Evolutionary conservation across 2,797 vertebrate genomes (phyloP), one percentile per base, ranked within the genome.

Genomic region (Xerus rutilus): DNA sequence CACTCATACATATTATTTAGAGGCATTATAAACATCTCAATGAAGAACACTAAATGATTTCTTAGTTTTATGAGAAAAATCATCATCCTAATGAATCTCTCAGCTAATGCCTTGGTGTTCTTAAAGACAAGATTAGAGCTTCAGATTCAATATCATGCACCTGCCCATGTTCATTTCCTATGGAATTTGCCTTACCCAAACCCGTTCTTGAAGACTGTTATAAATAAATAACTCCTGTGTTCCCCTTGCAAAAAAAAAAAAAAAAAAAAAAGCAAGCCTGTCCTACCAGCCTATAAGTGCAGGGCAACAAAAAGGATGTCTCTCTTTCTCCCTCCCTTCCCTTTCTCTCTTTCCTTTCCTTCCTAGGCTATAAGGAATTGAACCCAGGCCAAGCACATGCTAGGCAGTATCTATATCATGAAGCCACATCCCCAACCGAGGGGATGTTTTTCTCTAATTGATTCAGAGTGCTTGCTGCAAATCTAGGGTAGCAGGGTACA

Each of bases 401-500:
- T 47, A 47, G 1, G 45, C 10, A 49, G 11, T 2, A 49, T 13
- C 49, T 49, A 8, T 12, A 12, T 11, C 49, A 47, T 11, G 49
- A 49, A 49, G 49, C 49, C 9, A 13, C 49, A 12, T 11, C 49
- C 49, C 49, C 45, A 47, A 47, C 45, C 45, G 5, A 49, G 49
- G 49, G 49, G 12, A 49, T 49, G 49, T 49, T 49, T 49, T 49
- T 49, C 49, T 49, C 49, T 49, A 49, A 49, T 49, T 49, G 49
- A 49, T 10, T 14, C 12, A 32, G n/a, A 30, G 20, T 47, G 10
- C 7, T 32, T 47, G 10, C 7, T 32, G 3, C 3, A 21, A 25
- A 52, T 25, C 4, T 28, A 1, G 0, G 17, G 25, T 7, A 28
- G 10, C 14, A 6, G 13, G 7, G 1, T 17, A 8, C 39, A 28